Conservation (phyloP, 2,888 invertebrate genomes). For the Pammene fasciana region DNA sequence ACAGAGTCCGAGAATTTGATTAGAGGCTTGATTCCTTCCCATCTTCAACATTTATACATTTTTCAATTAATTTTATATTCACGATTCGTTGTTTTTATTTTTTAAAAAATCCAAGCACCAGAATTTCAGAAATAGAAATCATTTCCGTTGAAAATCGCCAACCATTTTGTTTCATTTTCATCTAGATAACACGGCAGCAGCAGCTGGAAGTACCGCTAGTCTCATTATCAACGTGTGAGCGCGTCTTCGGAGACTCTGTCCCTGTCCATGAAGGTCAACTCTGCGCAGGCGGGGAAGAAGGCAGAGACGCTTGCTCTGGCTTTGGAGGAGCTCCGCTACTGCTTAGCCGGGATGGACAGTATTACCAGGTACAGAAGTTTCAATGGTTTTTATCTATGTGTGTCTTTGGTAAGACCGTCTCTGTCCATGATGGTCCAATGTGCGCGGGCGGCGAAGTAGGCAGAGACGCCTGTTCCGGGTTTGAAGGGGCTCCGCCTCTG, state of each 20-base stretch:
- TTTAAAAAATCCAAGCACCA: too few relatives aligned
- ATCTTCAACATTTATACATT: too few relatives aligned
- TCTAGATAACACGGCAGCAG: conserved; percentile 84
- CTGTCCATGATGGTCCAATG: conserved; percentile 63
- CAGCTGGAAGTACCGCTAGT: conserved; percentile 87
- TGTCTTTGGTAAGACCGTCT: conserved; percentile 68
- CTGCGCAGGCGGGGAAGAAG: conserved; percentile 89
- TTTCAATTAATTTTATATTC: too few relatives aligned
- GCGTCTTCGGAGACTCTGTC: conserved; percentile 86
- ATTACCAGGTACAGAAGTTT: conserved; percentile 87
- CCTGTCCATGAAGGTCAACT: conserved; percentile 86
- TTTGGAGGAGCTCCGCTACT: conserved; percentile 91
- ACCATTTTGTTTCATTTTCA: not conserved
- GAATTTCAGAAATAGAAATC: too few relatives aligned
- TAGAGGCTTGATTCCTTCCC: too few relatives aligned
- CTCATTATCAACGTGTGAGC: too few relatives aligned
- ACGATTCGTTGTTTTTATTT: too few relatives aligned
- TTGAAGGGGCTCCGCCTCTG: too few relatives aligned
- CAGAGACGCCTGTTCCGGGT: too few relatives aligned
- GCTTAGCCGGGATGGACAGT: conserved; percentile 84
- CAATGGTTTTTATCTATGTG: conserved; percentile 71
- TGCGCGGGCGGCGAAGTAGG: too few relatives aligned
- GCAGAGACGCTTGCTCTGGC: conserved; percentile 90
- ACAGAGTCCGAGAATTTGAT: not conserved
- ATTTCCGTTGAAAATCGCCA: too few relatives aligned